phyloP scores from a whole-genome alignment of 2,113 vertebrate genomes.

The Promerops cafer region DNA sequence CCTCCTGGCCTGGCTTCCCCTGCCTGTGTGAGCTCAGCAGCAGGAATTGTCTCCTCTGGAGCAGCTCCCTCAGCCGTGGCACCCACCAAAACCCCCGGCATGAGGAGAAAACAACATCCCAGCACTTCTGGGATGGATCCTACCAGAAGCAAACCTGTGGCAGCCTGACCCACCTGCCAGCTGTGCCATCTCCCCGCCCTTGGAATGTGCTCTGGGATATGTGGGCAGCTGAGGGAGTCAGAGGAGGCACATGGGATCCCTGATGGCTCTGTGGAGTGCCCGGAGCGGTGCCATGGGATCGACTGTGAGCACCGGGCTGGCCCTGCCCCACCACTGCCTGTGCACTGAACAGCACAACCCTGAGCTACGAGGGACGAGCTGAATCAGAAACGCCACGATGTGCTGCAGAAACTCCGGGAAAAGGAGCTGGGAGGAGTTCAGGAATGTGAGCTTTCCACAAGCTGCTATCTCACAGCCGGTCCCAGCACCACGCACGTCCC shows the following conservation, averaged over 20 bases:
- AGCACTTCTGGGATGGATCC: accelerated
- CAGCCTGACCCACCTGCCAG: background rate
- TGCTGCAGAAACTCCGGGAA: background rate
- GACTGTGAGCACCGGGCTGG: accelerated
- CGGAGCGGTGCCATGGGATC: accelerated
- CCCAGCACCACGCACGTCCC: accelerated
- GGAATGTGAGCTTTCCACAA: background rate
- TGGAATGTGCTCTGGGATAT: background rate
- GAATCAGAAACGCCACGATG: background rate
- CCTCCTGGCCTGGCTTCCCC: background rate
- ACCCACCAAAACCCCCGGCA: accelerated
- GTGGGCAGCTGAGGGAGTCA: background rate
- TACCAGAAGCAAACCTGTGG: background rate
- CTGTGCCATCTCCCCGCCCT: background rate
- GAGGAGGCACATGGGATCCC: background rate
- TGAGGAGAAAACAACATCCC: accelerated
- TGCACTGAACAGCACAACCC: background rate
- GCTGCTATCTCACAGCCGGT: background rate
- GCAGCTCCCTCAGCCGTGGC: accelerated
- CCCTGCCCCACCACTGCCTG: background rate
- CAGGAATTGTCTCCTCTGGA: background rate
- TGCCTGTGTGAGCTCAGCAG: background rate
- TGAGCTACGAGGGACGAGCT: background rate
- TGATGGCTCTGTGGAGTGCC: accelerated
- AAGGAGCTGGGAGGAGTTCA: background rate